A percentile compares a stretch with the other conserved stretches of the same genome.
These are phyloP conservation scores for Brachylomia viminalis DNA, from an alignment of 2,888 invertebrate species.

Conservation along the genomic window DNA sequence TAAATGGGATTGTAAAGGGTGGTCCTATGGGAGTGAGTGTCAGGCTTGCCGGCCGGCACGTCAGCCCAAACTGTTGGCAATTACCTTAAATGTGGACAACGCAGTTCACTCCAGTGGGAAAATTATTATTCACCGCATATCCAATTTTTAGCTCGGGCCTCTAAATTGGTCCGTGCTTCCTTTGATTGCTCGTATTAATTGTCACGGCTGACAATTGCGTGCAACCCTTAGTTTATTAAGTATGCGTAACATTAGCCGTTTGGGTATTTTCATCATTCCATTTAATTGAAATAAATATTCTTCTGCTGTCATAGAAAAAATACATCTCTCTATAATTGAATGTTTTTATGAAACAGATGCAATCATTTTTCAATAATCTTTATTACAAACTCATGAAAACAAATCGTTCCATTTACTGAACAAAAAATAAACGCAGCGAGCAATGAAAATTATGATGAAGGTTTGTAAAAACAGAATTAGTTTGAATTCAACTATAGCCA, in stretches of 20 bases:
- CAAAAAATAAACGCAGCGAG: constrained; percentile 47
- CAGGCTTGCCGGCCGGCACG: constrained; percentile 86
- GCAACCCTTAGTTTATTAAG: constrained; percentile 40
- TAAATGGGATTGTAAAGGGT: constrained; percentile 89
- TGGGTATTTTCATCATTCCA: constrained; percentile 18
- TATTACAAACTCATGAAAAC: constrained; percentile 45
- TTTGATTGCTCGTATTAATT: constrained; percentile 83
- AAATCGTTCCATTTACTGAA: constrained; percentile 46
- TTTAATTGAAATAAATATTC: constrained; percentile 29
- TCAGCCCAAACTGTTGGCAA: constrained; percentile 89
- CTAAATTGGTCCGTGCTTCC: constrained; percentile 83
- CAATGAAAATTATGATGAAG: constrained; percentile 51
- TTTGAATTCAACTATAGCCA: constrained; percentile 47
- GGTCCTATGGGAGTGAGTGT: constrained; percentile 85
- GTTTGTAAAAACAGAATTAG: constrained; percentile 46
- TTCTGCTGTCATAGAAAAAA: constrained; percentile 5
- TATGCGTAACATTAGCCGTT: constrained; percentile 22
- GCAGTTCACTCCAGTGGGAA: constrained; percentile 86
- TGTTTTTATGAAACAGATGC: constrained; percentile 34
- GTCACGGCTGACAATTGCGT: constrained; percentile 64
- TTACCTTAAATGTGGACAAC: constrained; percentile 90
- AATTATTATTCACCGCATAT: constrained; percentile 89
- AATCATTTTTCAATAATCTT: constrained; percentile 32
- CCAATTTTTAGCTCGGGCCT: constrained; percentile 83
- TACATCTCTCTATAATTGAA: constrained; percentile 1